Base-by-base conservation (phyloP, 2,888 invertebrate species). In the Bugula neritina region DNA sequence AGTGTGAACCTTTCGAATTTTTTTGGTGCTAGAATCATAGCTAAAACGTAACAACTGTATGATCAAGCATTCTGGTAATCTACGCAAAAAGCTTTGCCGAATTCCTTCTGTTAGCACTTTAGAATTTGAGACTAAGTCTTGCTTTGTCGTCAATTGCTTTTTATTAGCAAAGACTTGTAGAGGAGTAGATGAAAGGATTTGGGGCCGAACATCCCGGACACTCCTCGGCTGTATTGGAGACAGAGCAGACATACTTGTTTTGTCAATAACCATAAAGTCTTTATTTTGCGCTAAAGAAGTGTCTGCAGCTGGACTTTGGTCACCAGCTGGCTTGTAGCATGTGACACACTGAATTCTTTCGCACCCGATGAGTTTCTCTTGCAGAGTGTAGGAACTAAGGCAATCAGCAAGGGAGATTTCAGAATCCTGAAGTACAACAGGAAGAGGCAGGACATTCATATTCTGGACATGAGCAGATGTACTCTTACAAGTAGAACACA, bases 381-480 rank as follows among this genome's bases (percentile, higher is more conserved):
- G 76, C 72, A 79, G 77, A 73, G 80, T 80, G 74, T 81, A 81
- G 52, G 77, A 79, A 35, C 79, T 78, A 73, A 83, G 80, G 71
- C 83, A 83, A 75, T 81, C 81, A 57, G 78, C 77, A 13, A 83
- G 76, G 70, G 77, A 75, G 23, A 81, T 80, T 1, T 79, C 73
- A 13, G 3, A 5, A 25, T 27, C 5, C 29, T 63, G 63, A 1
- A 31, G 21, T 63, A 10, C 5, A 29, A 83, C 77, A 0, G 82
- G 81, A 10, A 83, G 80, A 23, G 82, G 81, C n/a, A 83, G 75
- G 23, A 82, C 76, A 71, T 78, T 81, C 75, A 82, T 82, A 0
- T 81, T 78, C 74, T 83, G 82, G 52, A 79, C 78, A 71, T 76
- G 77, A 17, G 81, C 81, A 23, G 81, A 80, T 35, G 82, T 78